Conservation (phyloP, 2,113 vertebrate species). For the Rousettus leschenaultii region DNA sequence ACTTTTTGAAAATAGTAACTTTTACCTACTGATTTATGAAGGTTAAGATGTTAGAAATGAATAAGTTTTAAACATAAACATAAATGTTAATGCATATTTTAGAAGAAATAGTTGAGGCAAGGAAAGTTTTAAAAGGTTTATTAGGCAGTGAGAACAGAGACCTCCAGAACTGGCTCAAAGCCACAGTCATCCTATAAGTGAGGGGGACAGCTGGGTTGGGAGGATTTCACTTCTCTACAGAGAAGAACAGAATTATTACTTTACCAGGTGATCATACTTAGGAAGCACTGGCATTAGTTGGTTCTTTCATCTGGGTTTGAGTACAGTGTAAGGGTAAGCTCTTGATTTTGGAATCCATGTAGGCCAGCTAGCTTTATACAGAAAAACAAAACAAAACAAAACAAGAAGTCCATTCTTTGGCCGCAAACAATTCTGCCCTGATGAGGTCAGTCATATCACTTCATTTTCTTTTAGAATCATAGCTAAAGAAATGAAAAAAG, state of each 20-base stretch:
- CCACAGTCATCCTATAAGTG: neutral
- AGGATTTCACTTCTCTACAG: neutral
- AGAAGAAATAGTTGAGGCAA: neutral
- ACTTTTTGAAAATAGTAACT: neutral
- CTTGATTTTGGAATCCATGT: neutral
- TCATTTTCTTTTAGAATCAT: neutral
- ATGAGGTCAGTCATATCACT: neutral
- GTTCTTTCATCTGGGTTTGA: neutral
- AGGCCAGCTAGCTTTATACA: neutral
- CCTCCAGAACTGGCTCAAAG: neutral
- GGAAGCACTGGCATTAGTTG: neutral
- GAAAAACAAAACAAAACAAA: neutral
- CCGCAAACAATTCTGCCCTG: neutral
- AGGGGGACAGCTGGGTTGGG: neutral
- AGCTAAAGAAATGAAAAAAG: slow-evolving; percentile 18
- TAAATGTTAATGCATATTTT: neutral
- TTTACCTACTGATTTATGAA: neutral
- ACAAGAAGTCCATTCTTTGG: neutral
- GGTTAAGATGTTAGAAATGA: neutral
- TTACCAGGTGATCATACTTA: neutral
- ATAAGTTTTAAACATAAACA: neutral
- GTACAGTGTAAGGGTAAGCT: neutral
- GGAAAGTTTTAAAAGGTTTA: neutral
- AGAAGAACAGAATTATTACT: neutral
- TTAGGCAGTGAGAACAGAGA: neutral